A percentile compares a stretch with the other conserved stretches of the same genome.
These are phyloP conservation scores for Montipora foliosa DNA, from an alignment of 64 coral and sea anemone species.

Conservation along the genomic window DNA sequence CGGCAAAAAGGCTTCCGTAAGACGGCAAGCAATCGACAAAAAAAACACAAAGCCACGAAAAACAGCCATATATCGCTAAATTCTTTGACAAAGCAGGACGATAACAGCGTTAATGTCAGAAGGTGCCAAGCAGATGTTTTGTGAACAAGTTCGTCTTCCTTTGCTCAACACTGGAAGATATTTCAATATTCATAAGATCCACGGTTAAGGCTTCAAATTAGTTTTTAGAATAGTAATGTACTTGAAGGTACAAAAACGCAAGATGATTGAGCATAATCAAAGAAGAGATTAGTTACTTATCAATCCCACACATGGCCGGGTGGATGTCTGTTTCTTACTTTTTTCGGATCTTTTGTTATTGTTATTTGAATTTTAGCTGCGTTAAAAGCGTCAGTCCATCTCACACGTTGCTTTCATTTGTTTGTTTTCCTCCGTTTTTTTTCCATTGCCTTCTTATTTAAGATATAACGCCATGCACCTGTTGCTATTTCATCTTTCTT, in stretches of 20 bases:
- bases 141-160: background rate
- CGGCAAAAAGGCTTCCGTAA: constrained; percentile 64
- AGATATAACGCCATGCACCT: no score
- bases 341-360: no score
- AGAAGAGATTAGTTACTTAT: no score
- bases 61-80: constrained; percentile 23
- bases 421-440: no score
- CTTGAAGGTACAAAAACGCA: background rate
- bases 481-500: no score
- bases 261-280: no score
- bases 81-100: background rate
- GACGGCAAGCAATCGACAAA: background rate
- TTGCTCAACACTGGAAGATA: background rate
- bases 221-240: constrained; percentile 8
- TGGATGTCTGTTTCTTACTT: no score
- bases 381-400: no score
- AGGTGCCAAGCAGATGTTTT: background rate
- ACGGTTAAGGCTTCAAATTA: background rate
- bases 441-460: no score
- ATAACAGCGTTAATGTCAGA: background rate
- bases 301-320: no score
- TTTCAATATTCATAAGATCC: constrained; percentile 28
- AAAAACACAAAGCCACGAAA: constrained; percentile 31
- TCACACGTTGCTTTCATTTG: no score
- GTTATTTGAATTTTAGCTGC: no score